Conservation (phyloP, 2,888 invertebrate species). For the Agrilus mali region DNA sequence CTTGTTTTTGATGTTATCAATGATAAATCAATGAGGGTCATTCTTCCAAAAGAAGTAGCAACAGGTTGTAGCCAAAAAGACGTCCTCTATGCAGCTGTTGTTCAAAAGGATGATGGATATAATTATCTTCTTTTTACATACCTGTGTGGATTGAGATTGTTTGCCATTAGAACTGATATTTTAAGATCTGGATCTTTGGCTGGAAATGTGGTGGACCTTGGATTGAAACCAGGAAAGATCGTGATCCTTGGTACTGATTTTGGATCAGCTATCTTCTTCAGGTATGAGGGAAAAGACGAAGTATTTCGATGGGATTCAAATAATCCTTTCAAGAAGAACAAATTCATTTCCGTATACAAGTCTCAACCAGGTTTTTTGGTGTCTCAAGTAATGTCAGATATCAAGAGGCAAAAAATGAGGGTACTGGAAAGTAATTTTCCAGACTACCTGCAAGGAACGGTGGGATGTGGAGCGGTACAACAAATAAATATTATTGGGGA, state of each 20-base stretch:
- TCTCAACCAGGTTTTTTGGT: constrained; percentile 40
- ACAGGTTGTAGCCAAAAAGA: constrained; percentile 41
- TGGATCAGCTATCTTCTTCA: constrained; percentile 44
- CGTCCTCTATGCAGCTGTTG: constrained; percentile 53
- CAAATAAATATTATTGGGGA: constrained; percentile 25
- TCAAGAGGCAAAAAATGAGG: constrained; percentile 42
- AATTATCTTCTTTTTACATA: constrained; percentile 50
- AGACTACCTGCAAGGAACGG: constrained; percentile 47
- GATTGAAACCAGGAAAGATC: constrained; percentile 42
- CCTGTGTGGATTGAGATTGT: constrained; percentile 46
- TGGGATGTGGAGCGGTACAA: constrained; percentile 49
- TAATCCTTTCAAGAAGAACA: constrained; percentile 31
- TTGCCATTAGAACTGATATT: constrained; percentile 50
- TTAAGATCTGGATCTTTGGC: constrained; percentile 45
- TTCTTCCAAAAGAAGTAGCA: constrained; percentile 43
- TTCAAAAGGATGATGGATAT: constrained; percentile 43
- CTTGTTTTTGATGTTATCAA: constrained; percentile 53
- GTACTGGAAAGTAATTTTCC: constrained; percentile 51
- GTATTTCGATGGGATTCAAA: constrained; percentile 47
- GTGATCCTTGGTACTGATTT: constrained; percentile 51
- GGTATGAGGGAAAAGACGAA: constrained; percentile 44
- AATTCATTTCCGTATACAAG: constrained; percentile 42
- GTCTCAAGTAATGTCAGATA: constrained; percentile 46
- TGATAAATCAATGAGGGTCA: constrained; percentile 49
- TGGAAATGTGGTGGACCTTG: constrained; percentile 40